These are phyloP conservation scores for Blastobasis adustella DNA, from an alignment of 2,888 invertebrate species.

Conservation along the genomic window DNA sequence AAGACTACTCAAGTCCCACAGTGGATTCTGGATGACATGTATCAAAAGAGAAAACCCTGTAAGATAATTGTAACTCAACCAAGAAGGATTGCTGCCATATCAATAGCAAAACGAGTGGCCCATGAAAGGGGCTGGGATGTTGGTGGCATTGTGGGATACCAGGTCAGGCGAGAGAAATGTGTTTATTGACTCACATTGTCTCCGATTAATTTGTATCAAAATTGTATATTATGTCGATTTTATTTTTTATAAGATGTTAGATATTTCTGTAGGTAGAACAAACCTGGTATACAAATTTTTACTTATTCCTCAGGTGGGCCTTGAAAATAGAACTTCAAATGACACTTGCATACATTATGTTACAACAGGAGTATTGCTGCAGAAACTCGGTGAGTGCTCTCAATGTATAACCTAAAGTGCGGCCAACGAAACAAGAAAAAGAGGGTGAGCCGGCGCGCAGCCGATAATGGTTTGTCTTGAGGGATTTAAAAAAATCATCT, in stretches of 20 bases:
- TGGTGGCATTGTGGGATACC: slow-evolving; percentile 91
- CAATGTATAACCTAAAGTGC: too few relatives aligned
- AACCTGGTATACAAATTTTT: too few relatives aligned
- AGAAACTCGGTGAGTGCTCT: slow-evolving; percentile 75
- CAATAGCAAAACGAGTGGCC: slow-evolving; percentile 89
- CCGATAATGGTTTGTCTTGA: too few relatives aligned
- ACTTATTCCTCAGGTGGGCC: slow-evolving; percentile 74
- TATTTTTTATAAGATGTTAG: too few relatives aligned
- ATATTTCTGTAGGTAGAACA: too few relatives aligned
- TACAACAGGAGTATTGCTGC: slow-evolving; percentile 91
- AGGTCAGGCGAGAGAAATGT: slow-evolving; percentile 69
- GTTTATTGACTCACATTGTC: too few relatives aligned
- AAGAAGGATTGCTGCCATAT: slow-evolving; percentile 93
- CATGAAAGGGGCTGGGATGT: slow-evolving; percentile 88
- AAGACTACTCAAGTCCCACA: slow-evolving; percentile 93
- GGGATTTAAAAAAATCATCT: too few relatives aligned
- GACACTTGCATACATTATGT: slow-evolving; percentile 89
- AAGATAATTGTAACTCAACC: slow-evolving; percentile 96
- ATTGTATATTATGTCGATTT: too few relatives aligned
- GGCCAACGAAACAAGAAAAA: too few relatives aligned
- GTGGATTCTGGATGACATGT: slow-evolving; percentile 89
- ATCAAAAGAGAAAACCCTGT: slow-evolving; percentile 77
- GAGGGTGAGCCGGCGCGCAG: too few relatives aligned
- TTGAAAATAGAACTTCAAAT: slow-evolving; percentile 73
- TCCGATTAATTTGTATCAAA: too few relatives aligned